Conservation (phyloP, 2,888 invertebrate species). For the Orgyia antiqua region DNA sequence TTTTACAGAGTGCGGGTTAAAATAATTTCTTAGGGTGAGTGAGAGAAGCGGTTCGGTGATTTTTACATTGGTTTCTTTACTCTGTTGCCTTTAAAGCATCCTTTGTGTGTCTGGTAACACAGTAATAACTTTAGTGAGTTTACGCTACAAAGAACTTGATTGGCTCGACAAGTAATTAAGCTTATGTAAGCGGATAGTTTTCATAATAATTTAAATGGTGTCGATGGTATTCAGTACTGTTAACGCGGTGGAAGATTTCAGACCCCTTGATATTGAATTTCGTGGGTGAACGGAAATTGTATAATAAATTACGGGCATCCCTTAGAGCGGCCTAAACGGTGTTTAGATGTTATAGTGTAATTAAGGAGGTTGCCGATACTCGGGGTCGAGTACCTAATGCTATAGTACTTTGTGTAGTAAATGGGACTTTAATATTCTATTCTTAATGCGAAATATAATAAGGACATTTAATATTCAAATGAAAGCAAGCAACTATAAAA, state of each 20-base stretch:
- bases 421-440: too few species aligned
- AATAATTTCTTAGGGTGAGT: slow-evolving; percentile 47
- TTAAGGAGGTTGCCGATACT: slow-evolving; percentile 43
- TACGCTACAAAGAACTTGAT: slow-evolving; percentile 31
- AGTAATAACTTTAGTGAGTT: slow-evolving; percentile 60
- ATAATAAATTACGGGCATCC: slow-evolving; percentile 59
- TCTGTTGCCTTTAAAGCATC: slow-evolving; percentile 55
- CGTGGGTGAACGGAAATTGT: slow-evolving; percentile 47
- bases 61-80: slow-evolving; percentile 75
- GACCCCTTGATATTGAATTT: slow-evolving; percentile 66
- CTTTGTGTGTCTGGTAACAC: slow-evolving; percentile 67
- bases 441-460: slow-evolving; percentile 26
- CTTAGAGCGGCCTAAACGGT: slow-evolving; percentile 45
- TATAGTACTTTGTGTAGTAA: too few species aligned
- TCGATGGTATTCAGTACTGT: slow-evolving; percentile 49
- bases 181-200: slow-evolving; percentile 55
- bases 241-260: slow-evolving; percentile 48
- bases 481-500: too few species aligned
- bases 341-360: slow-evolving; percentile 53
- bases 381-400: slow-evolving; percentile 29
- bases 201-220: slow-evolving; percentile 64
- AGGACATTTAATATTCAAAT: not conserved
- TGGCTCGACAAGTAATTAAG: slow-evolving; percentile 57
- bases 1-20: slow-evolving; percentile 49
- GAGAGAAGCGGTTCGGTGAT: slow-evolving; percentile 62